phyloP scores from a whole-genome alignment of 2,113 vertebrate species.

The Oryzias javanicus region DNA sequence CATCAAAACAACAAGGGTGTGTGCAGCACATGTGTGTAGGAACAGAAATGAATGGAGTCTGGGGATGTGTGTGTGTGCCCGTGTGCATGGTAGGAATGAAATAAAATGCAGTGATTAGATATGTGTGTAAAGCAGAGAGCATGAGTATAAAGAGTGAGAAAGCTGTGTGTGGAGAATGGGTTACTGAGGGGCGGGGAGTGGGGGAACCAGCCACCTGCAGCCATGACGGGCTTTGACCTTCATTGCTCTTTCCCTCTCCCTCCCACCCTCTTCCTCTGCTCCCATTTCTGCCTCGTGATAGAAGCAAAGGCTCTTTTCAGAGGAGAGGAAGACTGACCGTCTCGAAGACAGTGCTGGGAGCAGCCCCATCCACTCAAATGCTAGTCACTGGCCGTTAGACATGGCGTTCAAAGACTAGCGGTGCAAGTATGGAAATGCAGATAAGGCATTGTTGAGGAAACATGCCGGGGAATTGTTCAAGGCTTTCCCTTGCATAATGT shows the following conservation, averaged over 20 bases:
- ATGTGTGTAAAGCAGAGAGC: conserved; percentile 21
- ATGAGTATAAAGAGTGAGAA: conserved; percentile 63
- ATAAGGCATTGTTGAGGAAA: conserved; percentile 82
- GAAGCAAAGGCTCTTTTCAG: conserved; percentile 79
- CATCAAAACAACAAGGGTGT: conserved; percentile 54
- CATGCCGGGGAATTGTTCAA: conserved; percentile 85
- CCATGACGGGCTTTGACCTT: conserved; percentile 91
- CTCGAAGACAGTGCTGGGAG: conserved; percentile 73
- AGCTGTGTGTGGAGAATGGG: conserved; percentile 77
- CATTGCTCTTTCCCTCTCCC: conserved; percentile 69
- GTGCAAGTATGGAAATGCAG: conserved; percentile 91
- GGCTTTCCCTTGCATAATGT: conserved; percentile 74
- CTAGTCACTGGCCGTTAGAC: conserved; percentile 83
- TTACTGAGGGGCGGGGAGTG: conserved; percentile 58
- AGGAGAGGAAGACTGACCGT: conserved; percentile 72
- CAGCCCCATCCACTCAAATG: conserved; percentile 75
- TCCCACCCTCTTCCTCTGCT: conserved; percentile 38
- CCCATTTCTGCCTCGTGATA: conserved; percentile 62
- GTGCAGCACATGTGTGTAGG: conserved; percentile 41
- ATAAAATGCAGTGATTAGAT: conserved; percentile 23
- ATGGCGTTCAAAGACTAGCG: conserved; percentile 90
- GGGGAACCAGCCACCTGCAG: conserved; percentile 85
- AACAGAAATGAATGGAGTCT: conserved; percentile 48
- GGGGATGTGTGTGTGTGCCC: conserved; percentile 32
- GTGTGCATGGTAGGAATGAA: conserved; percentile 21